Evolutionary conservation across 2,113 vertebrate species (phyloP).

Genomic region (Bos javanicus): DNA sequence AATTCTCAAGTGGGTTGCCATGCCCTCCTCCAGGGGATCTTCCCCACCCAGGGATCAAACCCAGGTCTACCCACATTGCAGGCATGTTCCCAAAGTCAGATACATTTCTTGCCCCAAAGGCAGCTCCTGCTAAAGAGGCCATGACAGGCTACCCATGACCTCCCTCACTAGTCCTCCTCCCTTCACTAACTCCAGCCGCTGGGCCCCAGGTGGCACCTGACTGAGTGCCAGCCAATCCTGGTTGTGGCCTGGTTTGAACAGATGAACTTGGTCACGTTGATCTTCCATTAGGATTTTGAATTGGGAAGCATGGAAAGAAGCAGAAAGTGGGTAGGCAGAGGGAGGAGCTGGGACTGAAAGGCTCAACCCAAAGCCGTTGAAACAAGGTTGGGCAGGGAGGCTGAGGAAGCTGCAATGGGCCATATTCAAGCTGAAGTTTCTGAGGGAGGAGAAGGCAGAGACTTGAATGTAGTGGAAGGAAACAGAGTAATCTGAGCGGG

Average conservation of each 20-base stretch:
- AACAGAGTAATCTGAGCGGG: not conserved
- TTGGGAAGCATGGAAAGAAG: not conserved
- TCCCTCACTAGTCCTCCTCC: not conserved
- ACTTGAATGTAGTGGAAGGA: not conserved
- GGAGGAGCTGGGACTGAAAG: not conserved
- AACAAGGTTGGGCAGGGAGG: not conserved
- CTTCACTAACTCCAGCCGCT: not conserved
- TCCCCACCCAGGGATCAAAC: not conserved
- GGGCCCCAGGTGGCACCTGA: not conserved
- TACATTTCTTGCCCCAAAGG: not conserved
- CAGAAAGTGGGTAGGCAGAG: not conserved
- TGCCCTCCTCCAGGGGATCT: not conserved
- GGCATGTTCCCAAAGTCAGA: not conserved
- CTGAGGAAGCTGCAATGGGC: not conserved
- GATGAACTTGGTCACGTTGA: not conserved
- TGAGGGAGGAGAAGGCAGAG: not conserved
- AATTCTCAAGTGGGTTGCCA: not conserved
- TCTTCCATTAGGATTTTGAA: not conserved
- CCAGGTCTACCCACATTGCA: not conserved
- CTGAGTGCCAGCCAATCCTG: not conserved
- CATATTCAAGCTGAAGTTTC: not conserved
- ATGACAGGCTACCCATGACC: not conserved
- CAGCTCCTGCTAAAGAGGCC: not conserved
- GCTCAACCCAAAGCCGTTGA: not conserved
- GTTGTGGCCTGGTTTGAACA: not conserved